phyloP scores from a whole-genome alignment of 2,888 invertebrate genomes.

The Glaucopsyche alexis region DNA sequence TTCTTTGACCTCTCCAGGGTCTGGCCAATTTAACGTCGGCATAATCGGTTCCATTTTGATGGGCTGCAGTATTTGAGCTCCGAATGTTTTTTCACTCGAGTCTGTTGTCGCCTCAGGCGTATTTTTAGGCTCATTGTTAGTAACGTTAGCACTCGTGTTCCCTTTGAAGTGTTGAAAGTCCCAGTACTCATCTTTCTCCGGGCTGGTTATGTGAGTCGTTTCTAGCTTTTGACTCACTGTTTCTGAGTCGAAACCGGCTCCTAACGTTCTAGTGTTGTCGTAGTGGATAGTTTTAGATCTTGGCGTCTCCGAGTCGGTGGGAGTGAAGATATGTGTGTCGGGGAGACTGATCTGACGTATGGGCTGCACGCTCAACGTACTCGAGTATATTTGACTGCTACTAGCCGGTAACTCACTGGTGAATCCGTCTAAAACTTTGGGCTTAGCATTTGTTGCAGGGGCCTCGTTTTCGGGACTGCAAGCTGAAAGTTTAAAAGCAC shows the following conservation, averaged over 20 bases:
- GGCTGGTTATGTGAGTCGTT: conserved; percentile 38
- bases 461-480: conserved; percentile 60
- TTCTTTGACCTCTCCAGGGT: conserved; percentile 72
- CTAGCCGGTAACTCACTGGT: conserved; percentile 55
- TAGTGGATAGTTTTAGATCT: conserved; percentile 76
- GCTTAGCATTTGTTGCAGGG: conserved; percentile 48
- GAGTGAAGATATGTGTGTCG: conserved; percentile 76
- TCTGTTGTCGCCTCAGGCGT: conserved; percentile 36
- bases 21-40: conserved; percentile 75
- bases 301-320: conserved; percentile 74
- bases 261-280: conserved; percentile 55
- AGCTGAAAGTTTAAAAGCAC: conserved; percentile 55
- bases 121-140: conserved; percentile 35
- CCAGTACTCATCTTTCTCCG: conserved; percentile 62
- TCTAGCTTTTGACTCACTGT: conserved; percentile 39
- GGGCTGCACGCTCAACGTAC: conserved; percentile 65
- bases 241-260: conserved; percentile 49
- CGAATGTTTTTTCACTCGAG: conserved; percentile 43
- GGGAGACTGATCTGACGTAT: conserved; percentile 72
- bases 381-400: conserved; percentile 63
- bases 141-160: conserved; percentile 36
- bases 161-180: conserved; percentile 71
- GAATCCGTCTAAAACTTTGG: conserved; percentile 61
- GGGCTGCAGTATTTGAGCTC: conserved; percentile 66
- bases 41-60: conserved; percentile 65